phyloP scores from a whole-genome alignment of 2,113 vertebrate genomes.

The Potamarius usumacintae region DNA sequence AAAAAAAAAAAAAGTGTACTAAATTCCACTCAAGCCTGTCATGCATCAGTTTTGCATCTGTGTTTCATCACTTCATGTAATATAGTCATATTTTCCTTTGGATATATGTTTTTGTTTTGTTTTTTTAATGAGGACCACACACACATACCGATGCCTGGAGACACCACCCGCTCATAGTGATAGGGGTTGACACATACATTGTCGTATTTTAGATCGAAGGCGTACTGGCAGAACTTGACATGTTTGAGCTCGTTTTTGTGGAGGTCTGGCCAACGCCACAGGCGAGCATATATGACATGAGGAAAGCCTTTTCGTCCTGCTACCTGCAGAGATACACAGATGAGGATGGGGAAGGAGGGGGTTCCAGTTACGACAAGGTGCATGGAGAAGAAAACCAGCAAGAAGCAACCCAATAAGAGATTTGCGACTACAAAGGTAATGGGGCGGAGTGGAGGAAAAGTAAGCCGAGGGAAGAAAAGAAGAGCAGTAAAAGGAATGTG shows the following conservation, averaged over 20 bases:
- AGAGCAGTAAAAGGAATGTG: background rate
- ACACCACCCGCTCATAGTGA: conserved; percentile 79
- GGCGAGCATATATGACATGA: conserved; percentile 78
- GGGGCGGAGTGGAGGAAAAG: background rate
- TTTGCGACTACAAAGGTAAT: background rate
- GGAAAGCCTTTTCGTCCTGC: conserved; percentile 80
- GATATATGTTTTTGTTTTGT: background rate
- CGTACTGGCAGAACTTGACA: conserved; percentile 77
- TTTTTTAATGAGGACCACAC: conserved; percentile 10
- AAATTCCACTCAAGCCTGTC: conserved; percentile 2
- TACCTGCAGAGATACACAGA: conserved; percentile 62
- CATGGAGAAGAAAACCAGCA: background rate
- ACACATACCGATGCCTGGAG: conserved; percentile 63
- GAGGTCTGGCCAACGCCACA: conserved; percentile 81
- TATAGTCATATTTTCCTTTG: background rate
- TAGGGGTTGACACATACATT: conserved; percentile 83
- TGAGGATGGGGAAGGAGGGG: background rate
- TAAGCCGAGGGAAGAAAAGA: background rate
- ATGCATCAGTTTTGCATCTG: background rate
- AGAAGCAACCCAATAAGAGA: background rate
- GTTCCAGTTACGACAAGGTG: background rate
- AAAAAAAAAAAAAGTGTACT: background rate
- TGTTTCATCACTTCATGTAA: background rate
- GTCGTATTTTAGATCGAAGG: conserved; percentile 84
- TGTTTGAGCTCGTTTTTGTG: conserved; percentile 88